Evolutionary conservation across 2,797 vertebrate genomes (phyloP).

Genomic region (Sebastes steindachneri): DNA sequence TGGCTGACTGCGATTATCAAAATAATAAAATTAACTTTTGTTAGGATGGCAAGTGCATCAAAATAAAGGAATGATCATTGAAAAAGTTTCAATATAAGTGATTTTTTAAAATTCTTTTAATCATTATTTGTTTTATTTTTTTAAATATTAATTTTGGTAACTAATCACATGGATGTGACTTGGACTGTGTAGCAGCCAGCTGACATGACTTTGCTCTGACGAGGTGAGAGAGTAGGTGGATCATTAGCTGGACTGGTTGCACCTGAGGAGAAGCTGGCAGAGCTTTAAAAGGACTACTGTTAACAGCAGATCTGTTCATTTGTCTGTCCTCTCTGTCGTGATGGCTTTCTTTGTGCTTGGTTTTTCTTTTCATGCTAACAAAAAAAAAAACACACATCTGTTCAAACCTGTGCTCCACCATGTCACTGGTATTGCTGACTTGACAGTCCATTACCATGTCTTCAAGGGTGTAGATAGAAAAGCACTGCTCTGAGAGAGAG

Average conservation of each 20-base stretch:
- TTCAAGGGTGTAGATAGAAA: background rate
- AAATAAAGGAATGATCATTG: background rate
- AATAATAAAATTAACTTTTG: background rate
- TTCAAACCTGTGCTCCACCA: background rate
- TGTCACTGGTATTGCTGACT: background rate
- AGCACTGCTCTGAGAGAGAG: background rate
- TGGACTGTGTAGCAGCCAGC: background rate
- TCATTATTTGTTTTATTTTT: background rate
- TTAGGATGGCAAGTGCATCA: background rate
- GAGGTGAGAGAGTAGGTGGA: background rate
- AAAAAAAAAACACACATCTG: background rate
- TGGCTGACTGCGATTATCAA: background rate
- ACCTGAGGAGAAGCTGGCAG: slow-evolving; percentile 11
- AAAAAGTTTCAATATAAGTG: background rate
- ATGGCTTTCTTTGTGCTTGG: background rate
- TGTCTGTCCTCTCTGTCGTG: background rate
- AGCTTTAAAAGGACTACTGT: background rate
- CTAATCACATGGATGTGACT: background rate
- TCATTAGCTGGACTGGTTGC: slow-evolving; percentile 17
- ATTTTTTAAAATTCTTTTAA: background rate
- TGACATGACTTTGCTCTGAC: background rate
- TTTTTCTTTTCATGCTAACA: background rate
- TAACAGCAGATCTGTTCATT: background rate
- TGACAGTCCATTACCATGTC: background rate
- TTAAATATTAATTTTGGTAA: background rate